phyloP scores from a whole-genome alignment of 2,888 invertebrate genomes.

The Dysmachus trigonus region DNA sequence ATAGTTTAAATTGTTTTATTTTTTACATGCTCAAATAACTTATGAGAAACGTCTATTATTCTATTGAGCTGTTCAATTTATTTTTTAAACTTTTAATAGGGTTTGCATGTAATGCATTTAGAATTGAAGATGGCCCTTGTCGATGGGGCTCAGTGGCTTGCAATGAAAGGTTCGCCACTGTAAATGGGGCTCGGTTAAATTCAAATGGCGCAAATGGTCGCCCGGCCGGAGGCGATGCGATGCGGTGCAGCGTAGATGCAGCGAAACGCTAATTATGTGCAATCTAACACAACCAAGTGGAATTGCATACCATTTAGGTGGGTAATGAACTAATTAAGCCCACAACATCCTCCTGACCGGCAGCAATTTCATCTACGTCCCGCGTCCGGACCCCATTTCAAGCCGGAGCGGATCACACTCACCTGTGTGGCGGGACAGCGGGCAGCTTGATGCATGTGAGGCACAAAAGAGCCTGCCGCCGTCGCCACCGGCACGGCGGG shows the following conservation, averaged over 20 bases:
- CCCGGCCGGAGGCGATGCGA: background rate
- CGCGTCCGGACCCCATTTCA: background rate
- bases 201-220: background rate
- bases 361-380: background rate
- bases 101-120: background rate
- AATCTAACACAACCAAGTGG: slow-evolving; percentile 50
- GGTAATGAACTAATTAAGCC: slow-evolving; percentile 54
- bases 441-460: background rate
- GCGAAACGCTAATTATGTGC: slow-evolving; percentile 37
- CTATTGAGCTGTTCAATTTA: background rate
- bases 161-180: background rate
- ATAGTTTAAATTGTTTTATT: background rate
- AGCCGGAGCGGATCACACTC: background rate
- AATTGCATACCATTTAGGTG: slow-evolving; percentile 52
- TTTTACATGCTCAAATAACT: background rate
- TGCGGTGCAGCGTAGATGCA: background rate
- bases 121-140: background rate
- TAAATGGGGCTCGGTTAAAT: background rate
- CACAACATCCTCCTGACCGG: slow-evolving; percentile 37
- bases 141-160: background rate
- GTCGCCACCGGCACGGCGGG: background rate
- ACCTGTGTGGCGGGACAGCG: background rate
- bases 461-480: background rate
- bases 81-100: background rate
- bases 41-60: background rate